Base-by-base conservation (phyloP, 1,140 invertebrate genomes). In the Brevipalpus yothersi region DNA sequence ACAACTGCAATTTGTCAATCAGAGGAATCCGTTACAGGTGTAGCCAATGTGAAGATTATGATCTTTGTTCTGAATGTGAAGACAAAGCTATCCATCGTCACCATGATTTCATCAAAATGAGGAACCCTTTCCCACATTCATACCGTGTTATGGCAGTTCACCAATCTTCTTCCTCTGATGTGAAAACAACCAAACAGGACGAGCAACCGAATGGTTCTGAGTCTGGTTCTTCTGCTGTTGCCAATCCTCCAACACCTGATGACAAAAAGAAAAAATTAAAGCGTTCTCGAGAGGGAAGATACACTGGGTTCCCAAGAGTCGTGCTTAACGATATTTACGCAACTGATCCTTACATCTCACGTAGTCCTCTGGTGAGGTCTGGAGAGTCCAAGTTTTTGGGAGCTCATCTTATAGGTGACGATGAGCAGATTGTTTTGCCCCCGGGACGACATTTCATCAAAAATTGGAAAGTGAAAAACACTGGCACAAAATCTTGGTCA, bases 381-480 rank as follows among this genome's bases (percentile, higher is more conserved):
- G 31, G 31, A 31, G 31, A 31, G 31, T 31, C 31, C 2, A 65
- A 63, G 17, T 53, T 59, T 3, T 62, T 65, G 47, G 61, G 61
- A 58, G 68, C 66, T 1, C 42, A 64, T 45, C 70, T 71, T 63
- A 54, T 73, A 7, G 51, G 57, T 51, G 70, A 73, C 63, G 66
- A 69, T 21, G 69, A 72, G 63, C 66, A 65, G 7, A 69, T 66
- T 2, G 49, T 60, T 40, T 57, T 72, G 15, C 63, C 65, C 21
- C 69, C 70, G 12, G 67, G 65, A 43, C 66, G 67, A 41, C 63
- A 63, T 41, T 65, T 73, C 49, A 47, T 66, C 12, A 73, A 73
- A 61, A 69, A 64, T 2, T 73, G 71, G 71, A 65, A 63, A 51
- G 66, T 73, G 60, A 62, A 63, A 45, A 73, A 73, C 62, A 67